Percentiles rank a stretch among this genome's conserved stretches.
phyloP scores from a whole-genome alignment of 2,888 invertebrate genomes.

The Rhopalosiphum nymphaeae region DNA sequence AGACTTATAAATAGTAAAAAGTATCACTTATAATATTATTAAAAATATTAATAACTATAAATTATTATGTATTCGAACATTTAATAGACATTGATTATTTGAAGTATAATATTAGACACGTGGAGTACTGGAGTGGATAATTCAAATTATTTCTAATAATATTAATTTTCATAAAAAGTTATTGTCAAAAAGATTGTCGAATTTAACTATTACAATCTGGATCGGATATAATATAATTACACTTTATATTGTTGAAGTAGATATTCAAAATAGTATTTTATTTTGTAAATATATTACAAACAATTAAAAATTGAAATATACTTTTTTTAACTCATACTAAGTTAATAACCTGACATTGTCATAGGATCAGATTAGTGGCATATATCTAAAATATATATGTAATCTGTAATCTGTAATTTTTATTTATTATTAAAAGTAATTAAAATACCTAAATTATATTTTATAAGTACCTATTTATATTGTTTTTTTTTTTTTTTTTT shows the following conservation, averaged over 20 bases:
- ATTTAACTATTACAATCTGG: neutral
- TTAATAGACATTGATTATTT: neutral
- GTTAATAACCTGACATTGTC: neutral
- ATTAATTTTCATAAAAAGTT: neutral
- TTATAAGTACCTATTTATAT: neutral
- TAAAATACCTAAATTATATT: conserved; percentile 2
- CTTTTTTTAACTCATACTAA: neutral
- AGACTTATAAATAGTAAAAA: neutral
- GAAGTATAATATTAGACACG: neutral
- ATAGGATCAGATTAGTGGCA: neutral
- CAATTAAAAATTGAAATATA: neutral
- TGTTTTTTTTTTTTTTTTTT: conserved; percentile 1
- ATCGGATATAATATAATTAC: neutral
- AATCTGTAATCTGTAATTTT: neutral
- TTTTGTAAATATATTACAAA: neutral
- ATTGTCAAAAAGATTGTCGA: neutral
- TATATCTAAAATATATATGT: neutral
- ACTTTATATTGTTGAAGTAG: neutral
- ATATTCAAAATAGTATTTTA: neutral
- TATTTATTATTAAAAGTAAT: neutral
- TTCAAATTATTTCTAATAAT: neutral
- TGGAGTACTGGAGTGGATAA: neutral
- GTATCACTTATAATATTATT: neutral
- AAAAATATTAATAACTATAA: neutral
- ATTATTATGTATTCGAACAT: neutral